Evolutionary conservation across 2,113 vertebrate species (phyloP).

Genomic region (Amblyopsis rosae): DNA sequence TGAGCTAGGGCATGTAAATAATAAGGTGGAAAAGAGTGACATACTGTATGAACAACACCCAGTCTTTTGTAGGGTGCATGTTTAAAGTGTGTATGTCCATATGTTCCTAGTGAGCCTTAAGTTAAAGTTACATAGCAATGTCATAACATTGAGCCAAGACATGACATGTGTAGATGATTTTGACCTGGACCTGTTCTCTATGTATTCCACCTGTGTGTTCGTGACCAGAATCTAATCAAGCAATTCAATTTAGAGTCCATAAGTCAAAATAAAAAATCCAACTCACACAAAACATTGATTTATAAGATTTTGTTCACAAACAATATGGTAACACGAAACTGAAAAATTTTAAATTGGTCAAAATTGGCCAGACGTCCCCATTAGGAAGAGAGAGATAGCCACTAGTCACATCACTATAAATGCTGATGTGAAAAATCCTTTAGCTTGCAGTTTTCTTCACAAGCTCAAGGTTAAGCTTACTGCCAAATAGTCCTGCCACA

Average conservation of each 20-base stretch:
- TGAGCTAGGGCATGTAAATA: constrained; percentile 36
- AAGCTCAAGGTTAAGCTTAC: constrained; percentile 7
- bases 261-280: too few species aligned
- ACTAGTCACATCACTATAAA: too few species aligned
- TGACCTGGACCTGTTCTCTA: background rate
- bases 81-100: constrained; percentile 4
- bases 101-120: constrained; percentile 18
- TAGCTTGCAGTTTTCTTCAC: constrained; percentile 4
- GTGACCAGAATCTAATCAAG: too few species aligned
- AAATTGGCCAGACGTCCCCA: too few species aligned
- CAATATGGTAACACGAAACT: background rate
- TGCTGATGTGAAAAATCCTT: too few species aligned
- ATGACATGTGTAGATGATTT: constrained; percentile 21
- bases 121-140: constrained; percentile 33
- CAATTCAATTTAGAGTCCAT: too few species aligned
- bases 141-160: constrained; percentile 9
- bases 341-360: background rate
- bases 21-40: constrained; percentile 30
- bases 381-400: too few species aligned
- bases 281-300: too few species aligned
- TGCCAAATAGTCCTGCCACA: constrained; percentile 20
- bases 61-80: constrained; percentile 1
- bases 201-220: constrained; percentile 12
- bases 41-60: constrained; percentile 21
- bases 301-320: too few species aligned